Evolutionary conservation across 2,113 vertebrate genomes (phyloP), one percentile per base, ranked within the genome.

Genomic region (Mustela nigripes): DNA sequence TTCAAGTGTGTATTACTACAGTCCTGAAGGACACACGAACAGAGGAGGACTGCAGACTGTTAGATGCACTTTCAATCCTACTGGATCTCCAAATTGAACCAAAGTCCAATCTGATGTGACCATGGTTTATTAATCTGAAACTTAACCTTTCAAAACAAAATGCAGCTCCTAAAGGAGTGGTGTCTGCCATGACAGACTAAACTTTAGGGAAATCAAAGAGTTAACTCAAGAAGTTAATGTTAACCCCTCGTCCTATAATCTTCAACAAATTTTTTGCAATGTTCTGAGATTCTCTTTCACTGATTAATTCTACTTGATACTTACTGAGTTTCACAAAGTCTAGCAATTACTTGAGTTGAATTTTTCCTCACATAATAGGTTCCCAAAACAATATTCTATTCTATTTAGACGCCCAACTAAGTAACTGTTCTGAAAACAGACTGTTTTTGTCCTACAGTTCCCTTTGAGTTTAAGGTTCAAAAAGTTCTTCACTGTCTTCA

Each of bases 111-210:
- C 10, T 79, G 65, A 80, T 18, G 5, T 2, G 50, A 96, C 78
- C 65, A 81, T 33, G 21, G 42, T 87, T 97, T 97, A 95, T 24
- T 4, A 94, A 96, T 36, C 33, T 85, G 60, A 88, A 79, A 22
- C 21, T 89, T 93, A 36, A 24, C 89, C 11, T 96, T 97, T 89
- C 67, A 97, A 80, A 96, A 97, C 42, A 96, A 96, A 94, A 97
- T 85, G 16, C 1, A 78, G 62, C 74, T 96, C 93, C 53, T 97
- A 50, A 76, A 85, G 3, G n/a, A 92, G 11, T 81, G 1, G 1
- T 53, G 76, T 91, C n/a, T 78, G 80, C 91, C 69, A 95, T 73
- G 50, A 97, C 12, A 15, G 87, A 82, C 67, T 84, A 91, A 94
- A 98, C 92, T 36, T 58, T 48, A 4, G 21, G 18, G 21, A 96